Percentiles rank a stretch among this genome's conserved stretches.
phyloP scores from a whole-genome alignment of 2,888 invertebrate species.

The Eilema griseolum region DNA sequence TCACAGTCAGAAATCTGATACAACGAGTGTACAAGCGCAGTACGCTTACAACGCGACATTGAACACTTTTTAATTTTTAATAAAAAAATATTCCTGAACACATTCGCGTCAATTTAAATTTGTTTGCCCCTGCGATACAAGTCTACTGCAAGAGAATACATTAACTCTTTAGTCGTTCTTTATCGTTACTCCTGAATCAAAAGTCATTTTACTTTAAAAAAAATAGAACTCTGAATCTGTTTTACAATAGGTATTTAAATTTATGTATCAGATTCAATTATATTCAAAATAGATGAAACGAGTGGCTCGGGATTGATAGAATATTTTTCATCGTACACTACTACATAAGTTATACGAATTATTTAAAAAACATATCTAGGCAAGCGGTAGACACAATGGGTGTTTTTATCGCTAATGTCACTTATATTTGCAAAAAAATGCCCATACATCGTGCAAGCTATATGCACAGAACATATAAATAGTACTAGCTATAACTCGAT shows the following conservation, averaged over 20 bases:
- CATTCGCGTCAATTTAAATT: neutral
- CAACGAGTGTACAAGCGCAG: neutral
- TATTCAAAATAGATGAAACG: neutral
- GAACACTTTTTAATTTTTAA: neutral
- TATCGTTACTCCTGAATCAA: neutral
- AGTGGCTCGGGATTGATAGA: neutral
- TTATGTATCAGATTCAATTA: neutral
- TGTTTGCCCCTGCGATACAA: neutral
- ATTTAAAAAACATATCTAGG: too few relatives aligned
- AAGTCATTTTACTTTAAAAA: neutral
- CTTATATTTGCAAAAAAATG: too few relatives aligned
- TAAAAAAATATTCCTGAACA: neutral
- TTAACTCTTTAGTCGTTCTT: neutral
- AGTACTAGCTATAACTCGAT: too few relatives aligned
- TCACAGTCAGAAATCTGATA: neutral
- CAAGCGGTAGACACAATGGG: too few relatives aligned
- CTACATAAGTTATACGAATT: neutral
- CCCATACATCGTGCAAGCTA: too few relatives aligned
- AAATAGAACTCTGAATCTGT: neutral
- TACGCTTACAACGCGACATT: neutral
- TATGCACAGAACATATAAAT: too few relatives aligned
- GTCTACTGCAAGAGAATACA: neutral
- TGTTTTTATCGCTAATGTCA: too few relatives aligned
- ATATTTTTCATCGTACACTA: neutral
- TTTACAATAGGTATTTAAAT: constrained; percentile 2